Evolutionary conservation across 2,888 invertebrate species (phyloP), one percentile per base, ranked within the genome.

Genomic region (Stenotaenia linearis): DNA sequence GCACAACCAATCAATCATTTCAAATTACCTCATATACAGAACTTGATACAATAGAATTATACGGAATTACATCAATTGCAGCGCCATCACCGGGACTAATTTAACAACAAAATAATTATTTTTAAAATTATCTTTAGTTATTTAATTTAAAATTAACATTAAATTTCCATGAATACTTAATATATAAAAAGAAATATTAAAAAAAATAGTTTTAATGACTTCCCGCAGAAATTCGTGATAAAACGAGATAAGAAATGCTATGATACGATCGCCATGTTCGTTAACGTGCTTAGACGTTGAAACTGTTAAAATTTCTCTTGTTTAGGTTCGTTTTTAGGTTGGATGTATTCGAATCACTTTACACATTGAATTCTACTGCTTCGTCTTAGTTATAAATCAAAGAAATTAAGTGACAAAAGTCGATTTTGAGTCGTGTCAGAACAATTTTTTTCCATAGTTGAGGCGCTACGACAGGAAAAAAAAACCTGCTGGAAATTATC

Each of bases 161-260:
- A 40, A 40, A 40, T 40, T 40, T 40, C 0, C 1, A 40, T 1
- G 3, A 40, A 40, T 9, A 40, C 12, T 40, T 40, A 40, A 40
- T 40, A 10, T 10, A 3, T 15, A n/a, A 9, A 40, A 40, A 40
- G 12, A 40, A 40, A 40, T 40, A n/a, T 12, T 9, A n/a, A 40
- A 21, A 56, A 56, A 56, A 23, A 10, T 56, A 0, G 56, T 56
- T 56, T 56, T 10, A 56, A 21, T 18, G 18, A 56, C 12, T 40
- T 40, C 40, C 40, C 40, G 40, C n/a, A 15, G 15, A 40, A 15
- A 15, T 40, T 56, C 56, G 56, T 56, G 56, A 56, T 56, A 56
- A 56, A 56, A 56, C 56, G 56, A 56, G 56, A 56, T 56, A 56
- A 56, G 56, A 56, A 56, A 56, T 56, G 56, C 56, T 56, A 56